Conservation (phyloP, 2,113 vertebrate species). For the Rhinopomastus cyanomelas region DNA sequence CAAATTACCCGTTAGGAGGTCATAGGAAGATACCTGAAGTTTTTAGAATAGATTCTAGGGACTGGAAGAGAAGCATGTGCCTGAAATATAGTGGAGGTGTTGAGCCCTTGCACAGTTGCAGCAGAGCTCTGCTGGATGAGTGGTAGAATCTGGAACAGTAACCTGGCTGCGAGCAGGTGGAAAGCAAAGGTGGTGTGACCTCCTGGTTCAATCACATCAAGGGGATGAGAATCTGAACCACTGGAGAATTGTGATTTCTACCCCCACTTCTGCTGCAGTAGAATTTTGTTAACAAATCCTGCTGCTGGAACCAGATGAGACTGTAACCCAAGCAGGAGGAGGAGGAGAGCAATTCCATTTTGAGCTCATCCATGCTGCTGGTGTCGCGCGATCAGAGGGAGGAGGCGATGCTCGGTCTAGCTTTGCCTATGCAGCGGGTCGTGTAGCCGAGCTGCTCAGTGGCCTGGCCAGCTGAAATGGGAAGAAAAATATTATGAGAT, state of each 20-base stretch:
- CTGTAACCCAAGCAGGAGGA: background rate
- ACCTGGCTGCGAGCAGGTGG: background rate
- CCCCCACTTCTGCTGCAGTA: background rate
- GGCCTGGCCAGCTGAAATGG: conserved; percentile 10
- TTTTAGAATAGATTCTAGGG: background rate
- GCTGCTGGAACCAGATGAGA: background rate
- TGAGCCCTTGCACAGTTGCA: background rate
- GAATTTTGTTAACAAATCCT: conserved; percentile 10
- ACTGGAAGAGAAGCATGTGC: background rate
- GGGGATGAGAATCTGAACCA: background rate
- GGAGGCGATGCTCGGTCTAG: background rate
- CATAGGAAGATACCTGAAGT: background rate
- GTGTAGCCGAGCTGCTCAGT: background rate
- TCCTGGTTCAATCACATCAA: background rate
- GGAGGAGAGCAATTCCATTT: conserved; percentile 7
- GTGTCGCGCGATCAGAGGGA: background rate
- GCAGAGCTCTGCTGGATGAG: background rate
- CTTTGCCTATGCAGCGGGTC: conserved; percentile 6
- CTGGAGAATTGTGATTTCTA: background rate
- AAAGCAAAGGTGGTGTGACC: background rate
- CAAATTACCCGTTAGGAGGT: background rate
- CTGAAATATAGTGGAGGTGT: background rate
- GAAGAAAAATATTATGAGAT: conserved; percentile 53
- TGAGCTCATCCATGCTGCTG: background rate
- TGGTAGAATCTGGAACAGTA: background rate